Conservation (phyloP, 1,140 invertebrate species). For the Micrasema longulum region DNA sequence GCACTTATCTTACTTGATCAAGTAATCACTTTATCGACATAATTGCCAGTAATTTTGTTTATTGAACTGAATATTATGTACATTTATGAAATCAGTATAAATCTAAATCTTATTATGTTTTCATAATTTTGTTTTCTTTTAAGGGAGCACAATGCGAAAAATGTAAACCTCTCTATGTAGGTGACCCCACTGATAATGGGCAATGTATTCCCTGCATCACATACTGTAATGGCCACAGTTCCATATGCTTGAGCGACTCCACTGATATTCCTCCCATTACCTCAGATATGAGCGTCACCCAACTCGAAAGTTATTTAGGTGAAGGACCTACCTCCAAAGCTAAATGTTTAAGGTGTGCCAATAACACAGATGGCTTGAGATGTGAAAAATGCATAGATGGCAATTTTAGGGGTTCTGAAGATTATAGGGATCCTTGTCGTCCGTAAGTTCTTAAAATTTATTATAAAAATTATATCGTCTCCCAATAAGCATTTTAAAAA, state of each 20-base stretch:
- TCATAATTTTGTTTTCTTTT: slow-evolving; percentile 46
- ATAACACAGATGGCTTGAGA: slow-evolving; percentile 85
- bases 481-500: too few relatives aligned
- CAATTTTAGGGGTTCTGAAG: slow-evolving; percentile 86
- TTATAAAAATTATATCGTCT: too few relatives aligned
- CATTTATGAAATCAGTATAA: slow-evolving; percentile 7
- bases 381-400: slow-evolving; percentile 89
- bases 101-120: too few relatives aligned
- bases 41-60: too few relatives aligned
- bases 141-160: slow-evolving; percentile 85
- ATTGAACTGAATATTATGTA: background rate
- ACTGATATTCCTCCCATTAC: slow-evolving; percentile 61
- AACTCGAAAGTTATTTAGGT: slow-evolving; percentile 70
- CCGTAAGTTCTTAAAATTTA: slow-evolving; percentile 70
- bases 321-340: slow-evolving; percentile 78
- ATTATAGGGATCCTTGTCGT: slow-evolving; percentile 79
- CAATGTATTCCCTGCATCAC: slow-evolving; percentile 88
- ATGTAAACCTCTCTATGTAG: slow-evolving; percentile 90
- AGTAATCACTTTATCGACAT: too few relatives aligned
- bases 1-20: too few relatives aligned
- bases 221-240: slow-evolving; percentile 91
- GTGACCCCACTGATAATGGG: slow-evolving; percentile 88
- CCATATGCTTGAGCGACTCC: slow-evolving; percentile 76
- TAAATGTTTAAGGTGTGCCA: slow-evolving; percentile 86
- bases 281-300: slow-evolving; percentile 69